Evolutionary conservation across 2,797 vertebrate species (phyloP).

Genomic region (Enteromius treurensis): DNA sequence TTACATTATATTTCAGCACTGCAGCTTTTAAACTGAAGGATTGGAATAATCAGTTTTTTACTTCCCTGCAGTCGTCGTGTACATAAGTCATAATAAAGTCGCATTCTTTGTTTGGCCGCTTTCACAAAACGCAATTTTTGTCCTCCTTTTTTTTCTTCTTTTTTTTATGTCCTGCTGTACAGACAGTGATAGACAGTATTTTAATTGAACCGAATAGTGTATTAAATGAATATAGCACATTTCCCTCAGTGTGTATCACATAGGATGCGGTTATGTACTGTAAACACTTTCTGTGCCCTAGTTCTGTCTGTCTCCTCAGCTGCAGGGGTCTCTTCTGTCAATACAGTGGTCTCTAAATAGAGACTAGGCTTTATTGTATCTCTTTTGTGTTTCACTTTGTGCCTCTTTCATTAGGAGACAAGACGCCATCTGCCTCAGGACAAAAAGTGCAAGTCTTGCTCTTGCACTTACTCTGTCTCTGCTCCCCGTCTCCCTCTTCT

Average conservation of each 20-base stretch:
- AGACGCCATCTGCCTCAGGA: conserved; percentile 83
- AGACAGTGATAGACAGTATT: conserved; percentile 1
- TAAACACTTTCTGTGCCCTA: conserved; percentile 54
- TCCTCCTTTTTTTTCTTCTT: neutral
- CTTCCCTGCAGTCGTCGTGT: neutral
- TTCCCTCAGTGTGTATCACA: neutral
- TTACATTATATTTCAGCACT: conserved; percentile 28
- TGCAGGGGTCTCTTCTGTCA: conserved; percentile 65
- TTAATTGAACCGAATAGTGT: neutral
- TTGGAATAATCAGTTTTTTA: neutral
- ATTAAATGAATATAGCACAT: neutral
- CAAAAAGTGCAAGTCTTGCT: conserved; percentile 70
- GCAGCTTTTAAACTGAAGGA: conserved; percentile 24
- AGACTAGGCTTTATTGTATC: conserved; percentile 70
- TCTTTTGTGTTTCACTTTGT: conserved; percentile 75
- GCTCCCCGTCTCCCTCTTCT: conserved; percentile 24
- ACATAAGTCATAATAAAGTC: neutral
- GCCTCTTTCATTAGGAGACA: conserved; percentile 75
- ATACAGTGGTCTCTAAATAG: conserved; percentile 70
- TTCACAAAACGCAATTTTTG: neutral
- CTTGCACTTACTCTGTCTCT: conserved; percentile 15
- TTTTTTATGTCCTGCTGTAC: neutral
- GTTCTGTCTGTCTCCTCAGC: conserved; percentile 66
- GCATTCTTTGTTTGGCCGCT: neutral
- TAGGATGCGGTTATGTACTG: conserved; percentile 63